Percentiles rank a stretch among this genome's conserved stretches.
phyloP scores from a whole-genome alignment of 2,113 vertebrate species.

The Acrocephalus arundinaceus region DNA sequence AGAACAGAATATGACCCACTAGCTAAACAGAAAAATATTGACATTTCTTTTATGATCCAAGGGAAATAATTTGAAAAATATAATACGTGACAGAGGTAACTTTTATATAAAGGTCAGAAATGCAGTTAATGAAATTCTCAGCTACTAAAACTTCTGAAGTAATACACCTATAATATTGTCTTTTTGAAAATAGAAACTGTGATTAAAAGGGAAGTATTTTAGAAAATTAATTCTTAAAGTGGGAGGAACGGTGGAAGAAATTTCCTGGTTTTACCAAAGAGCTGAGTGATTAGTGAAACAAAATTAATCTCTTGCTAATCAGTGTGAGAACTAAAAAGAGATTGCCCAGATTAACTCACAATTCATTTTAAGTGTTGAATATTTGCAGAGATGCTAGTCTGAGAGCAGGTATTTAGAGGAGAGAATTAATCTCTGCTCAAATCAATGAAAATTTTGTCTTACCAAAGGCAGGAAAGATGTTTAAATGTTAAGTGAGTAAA shows the following conservation, averaged over 20 bases:
- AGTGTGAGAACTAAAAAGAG: background rate
- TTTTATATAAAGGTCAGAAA: constrained; percentile 28
- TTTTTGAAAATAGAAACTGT: background rate
- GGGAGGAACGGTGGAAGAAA: background rate
- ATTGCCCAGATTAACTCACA: background rate
- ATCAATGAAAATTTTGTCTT: background rate
- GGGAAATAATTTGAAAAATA: background rate
- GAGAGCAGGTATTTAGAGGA: background rate
- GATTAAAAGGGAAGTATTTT: background rate
- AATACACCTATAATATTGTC: background rate
- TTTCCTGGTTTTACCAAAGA: background rate
- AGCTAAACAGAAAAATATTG: constrained; percentile 1
- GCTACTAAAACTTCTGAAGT: background rate
- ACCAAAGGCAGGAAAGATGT: background rate
- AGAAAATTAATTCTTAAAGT: background rate
- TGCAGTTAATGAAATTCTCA: background rate
- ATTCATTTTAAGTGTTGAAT: background rate
- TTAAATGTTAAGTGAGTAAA: constrained; percentile 13
- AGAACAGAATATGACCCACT: background rate
- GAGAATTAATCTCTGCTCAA: background rate
- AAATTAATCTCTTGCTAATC: background rate
- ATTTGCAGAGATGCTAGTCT: background rate
- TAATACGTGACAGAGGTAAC: background rate
- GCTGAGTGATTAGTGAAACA: background rate
- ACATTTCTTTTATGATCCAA: background rate